Base-by-base conservation (phyloP, 1,140 invertebrate species). In the Pseudachorutes palmiensis region DNA sequence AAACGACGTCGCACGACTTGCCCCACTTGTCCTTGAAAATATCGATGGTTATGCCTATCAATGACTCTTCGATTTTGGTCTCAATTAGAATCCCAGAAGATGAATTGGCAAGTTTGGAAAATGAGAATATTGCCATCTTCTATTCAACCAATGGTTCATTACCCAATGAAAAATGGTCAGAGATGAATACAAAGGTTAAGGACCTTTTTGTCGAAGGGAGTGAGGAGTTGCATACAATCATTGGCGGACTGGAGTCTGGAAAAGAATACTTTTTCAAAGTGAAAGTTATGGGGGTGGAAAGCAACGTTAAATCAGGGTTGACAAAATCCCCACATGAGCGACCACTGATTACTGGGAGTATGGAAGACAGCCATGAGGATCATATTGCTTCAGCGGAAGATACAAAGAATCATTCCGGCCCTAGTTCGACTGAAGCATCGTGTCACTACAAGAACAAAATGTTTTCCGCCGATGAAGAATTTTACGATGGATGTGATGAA, bases 401-500 rank as follows among this genome's bases (percentile, higher is more conserved):
- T 3, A 55, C 5, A 9, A 55, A 41, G 36, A 19, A 41, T 19
- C 5, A 55, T 24, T 55, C 71, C 55, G 61, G 28, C 16, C 48
- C 48, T 3, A 58, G 5, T 63, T 36, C 68, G 63, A 68, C 5
- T 9, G 60, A 65, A 41, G 28, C 55, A 32, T 45, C 63, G 24
- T 71, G 70, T 55, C 28, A 63, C 22, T 82, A 84, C 76, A 84
- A 86, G 66, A 84, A 82, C 1, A 80, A 81, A 64, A 77, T 72
- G 0, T 86, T 86, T 60, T 30, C 28, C 9, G 60, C 81, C 78
- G 84, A 83, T 2, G 82, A 87, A 72, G 86, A 88, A 65, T 82
- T 83, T 69, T 78, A 91, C 75, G 88, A 91, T 72, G 86, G 84
- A 0, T 92, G 90, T 75, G 80, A 85, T 29, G 82, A 86, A 1